phyloP scores from a whole-genome alignment of 2,888 invertebrate genomes.

The Melanophora roralis region DNA sequence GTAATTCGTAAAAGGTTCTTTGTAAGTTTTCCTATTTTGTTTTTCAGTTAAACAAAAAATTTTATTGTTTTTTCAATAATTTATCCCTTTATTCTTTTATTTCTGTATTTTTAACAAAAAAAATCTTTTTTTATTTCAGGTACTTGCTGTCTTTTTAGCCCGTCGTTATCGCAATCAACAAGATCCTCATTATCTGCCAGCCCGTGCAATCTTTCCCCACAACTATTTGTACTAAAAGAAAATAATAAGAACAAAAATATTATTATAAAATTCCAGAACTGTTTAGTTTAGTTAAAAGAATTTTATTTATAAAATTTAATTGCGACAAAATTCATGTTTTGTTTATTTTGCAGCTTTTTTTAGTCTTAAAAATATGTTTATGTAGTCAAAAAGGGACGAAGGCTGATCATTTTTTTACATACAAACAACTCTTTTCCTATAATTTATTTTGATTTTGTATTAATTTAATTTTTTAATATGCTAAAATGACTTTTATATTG shows the following conservation, averaged over 20 bases:
- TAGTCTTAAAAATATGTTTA: conserved; percentile 19
- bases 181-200: conserved; percentile 85
- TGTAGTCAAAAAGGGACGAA: conserved; percentile 67
- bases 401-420: conserved; percentile 69
- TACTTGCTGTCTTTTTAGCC: conserved; percentile 89
- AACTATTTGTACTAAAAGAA: conserved; percentile 74
- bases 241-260: neutral
- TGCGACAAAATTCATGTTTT: neutral
- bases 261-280: conserved; percentile 9
- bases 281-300: conserved; percentile 5
- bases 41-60: no score
- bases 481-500: no score
- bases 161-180: conserved; percentile 89
- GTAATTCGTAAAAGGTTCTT: no score
- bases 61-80: neutral
- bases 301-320: neutral
- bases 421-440: neutral
- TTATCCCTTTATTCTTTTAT: neutral
- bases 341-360: conserved; percentile 18
- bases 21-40: neutral
- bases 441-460: no score
- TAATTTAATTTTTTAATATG: no score
- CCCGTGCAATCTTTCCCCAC: conserved; percentile 84
- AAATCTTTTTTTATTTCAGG: conserved; percentile 79
- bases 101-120: neutral